Evolutionary conservation across 2,888 invertebrate genomes (phyloP), one percentile per base, ranked within the genome.

Genomic region (Strigamia maritima): DNA sequence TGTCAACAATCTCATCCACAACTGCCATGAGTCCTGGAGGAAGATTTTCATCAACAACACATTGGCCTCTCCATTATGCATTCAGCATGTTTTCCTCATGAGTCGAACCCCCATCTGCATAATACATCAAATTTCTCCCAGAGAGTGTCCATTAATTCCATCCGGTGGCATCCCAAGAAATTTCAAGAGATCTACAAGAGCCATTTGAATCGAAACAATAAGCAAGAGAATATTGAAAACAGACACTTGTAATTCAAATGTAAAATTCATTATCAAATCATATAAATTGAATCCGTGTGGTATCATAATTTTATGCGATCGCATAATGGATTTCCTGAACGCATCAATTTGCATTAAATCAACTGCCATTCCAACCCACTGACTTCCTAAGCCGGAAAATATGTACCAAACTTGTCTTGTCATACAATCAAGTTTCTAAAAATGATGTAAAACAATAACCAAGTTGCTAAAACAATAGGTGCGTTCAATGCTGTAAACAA

Each of bases 301-400:
- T 75, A 85, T 83, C 35, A 89, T 83, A 2, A 86, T 81, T 4
- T 82, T 82, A 79, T 84, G 84, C 19, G 84, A 85, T 74, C 82
- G 81, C 82, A 84, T 80, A 75, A 89, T 86, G 19, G 88, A 87
- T 10, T 85, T 81, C 77, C 84, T 83, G 84, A 88, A 88, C 26
- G 84, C 81, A n/a, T 86, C 85, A 6, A 88, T 82, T 44, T 75
- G n/a, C 87, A 88, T 87, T 83, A 89, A 84, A 28, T 85, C 83
- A 49, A 85, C 83, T 3, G 87, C 88, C 89, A 89, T 89, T 76
- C 87, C 87, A 77, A 85, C 83, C 88, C 88, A 89, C 83, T 89
- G 89, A 12, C 87, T 86, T 14, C 88, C 89, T 88, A 89, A 88
- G 60, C 88, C 88, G 80, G 88, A 86, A 84, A 88, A 88, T 78